phyloP scores from a whole-genome alignment of 2,797 vertebrate genomes.

The Paramormyrops hopkinsi region DNA sequence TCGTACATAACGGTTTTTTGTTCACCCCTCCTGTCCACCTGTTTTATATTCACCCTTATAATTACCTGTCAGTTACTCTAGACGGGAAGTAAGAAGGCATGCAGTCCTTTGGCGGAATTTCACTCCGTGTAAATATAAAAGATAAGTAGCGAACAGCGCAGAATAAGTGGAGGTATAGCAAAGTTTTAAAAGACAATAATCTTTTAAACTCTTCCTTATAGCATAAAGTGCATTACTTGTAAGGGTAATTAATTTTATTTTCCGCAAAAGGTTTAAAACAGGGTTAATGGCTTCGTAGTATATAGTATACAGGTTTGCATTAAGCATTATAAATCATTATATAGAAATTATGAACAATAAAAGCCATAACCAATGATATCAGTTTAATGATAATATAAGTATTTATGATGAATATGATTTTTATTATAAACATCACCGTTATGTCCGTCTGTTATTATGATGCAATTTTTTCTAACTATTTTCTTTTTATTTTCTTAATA shows the following conservation, averaged over 20 bases:
- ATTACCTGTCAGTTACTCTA: not conserved
- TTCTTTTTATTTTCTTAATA: conserved; percentile 5
- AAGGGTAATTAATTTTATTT: not conserved
- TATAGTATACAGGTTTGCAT: not conserved
- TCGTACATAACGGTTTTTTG: not conserved
- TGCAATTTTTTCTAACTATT: not conserved
- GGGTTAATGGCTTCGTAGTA: not conserved
- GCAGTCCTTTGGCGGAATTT: not conserved
- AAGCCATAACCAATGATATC: not conserved
- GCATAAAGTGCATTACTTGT: not conserved
- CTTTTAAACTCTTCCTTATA: not conserved
- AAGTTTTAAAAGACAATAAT: not conserved
- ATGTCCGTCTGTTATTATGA: not conserved
- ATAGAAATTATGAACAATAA: not conserved
- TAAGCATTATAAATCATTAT: not conserved
- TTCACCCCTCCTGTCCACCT: not conserved
- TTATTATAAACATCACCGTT: not conserved
- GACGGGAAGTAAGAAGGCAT: not conserved
- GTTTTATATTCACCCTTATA: not conserved
- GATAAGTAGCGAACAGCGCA: not conserved
- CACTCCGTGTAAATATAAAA: not conserved
- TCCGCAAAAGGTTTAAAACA: not conserved
- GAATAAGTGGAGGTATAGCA: not conserved
- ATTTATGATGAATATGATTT: not conserved
- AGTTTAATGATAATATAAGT: not conserved